These are phyloP conservation scores for Leptodactylus fallax DNA, from an alignment of 2,797 vertebrate genomes.

Conservation along the genomic window DNA sequence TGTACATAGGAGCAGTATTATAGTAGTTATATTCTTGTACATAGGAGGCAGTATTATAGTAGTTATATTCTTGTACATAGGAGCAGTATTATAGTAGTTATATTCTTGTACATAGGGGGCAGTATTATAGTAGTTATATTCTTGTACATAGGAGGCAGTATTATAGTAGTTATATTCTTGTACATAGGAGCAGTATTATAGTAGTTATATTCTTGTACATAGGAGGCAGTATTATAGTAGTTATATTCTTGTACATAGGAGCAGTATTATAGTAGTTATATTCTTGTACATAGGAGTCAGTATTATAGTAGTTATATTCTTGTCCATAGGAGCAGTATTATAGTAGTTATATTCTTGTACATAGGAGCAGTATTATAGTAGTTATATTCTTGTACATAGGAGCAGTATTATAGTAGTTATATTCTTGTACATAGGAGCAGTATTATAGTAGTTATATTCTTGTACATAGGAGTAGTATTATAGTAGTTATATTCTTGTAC, in stretches of 20 bases:
- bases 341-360: too few species aligned
- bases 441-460: not conserved
- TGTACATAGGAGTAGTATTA: too few species aligned
- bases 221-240: not conserved
- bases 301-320: too few species aligned
- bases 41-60: not conserved
- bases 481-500: too few species aligned
- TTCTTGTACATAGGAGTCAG: too few species aligned
- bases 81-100: not conserved
- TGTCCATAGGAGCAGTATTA: too few species aligned
- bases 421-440: not conserved
- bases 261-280: too few species aligned
- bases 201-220: not conserved
- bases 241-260: too few species aligned
- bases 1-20: not conserved
- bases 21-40: not conserved
- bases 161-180: not conserved
- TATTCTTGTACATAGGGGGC: not conserved
- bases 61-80: conserved; percentile 13
- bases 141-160: not conserved
- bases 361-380: not conserved
- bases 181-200: not conserved
- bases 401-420: not conserved
- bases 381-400: not conserved
- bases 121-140: conserved; percentile 11